Evolutionary conservation across 92 coral and sea anemone genomes (phyloP).

Genomic region (Virgularia gustaviana): DNA sequence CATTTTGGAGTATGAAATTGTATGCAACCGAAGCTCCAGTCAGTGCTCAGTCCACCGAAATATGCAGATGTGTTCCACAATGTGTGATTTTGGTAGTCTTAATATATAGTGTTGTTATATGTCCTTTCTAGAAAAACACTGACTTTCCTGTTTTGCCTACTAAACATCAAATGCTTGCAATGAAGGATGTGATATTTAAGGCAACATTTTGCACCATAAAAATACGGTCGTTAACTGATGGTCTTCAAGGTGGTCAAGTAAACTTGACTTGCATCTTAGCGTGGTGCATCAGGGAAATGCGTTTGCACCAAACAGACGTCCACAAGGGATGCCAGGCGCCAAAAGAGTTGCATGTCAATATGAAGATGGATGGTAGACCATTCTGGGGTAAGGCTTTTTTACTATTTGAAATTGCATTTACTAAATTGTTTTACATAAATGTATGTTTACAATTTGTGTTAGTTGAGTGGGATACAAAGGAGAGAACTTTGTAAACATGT

Average conservation of each 20-base stretch:
- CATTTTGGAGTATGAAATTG: too few species aligned
- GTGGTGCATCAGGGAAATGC: slow-evolving; percentile 2
- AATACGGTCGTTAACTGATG: background rate
- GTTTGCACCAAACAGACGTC: background rate
- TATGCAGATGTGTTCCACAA: too few species aligned
- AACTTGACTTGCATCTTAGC: background rate
- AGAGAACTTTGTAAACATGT: background rate
- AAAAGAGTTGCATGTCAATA: background rate
- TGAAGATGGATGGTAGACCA: slow-evolving; percentile 4
- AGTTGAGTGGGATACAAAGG: background rate
- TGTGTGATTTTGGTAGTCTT: too few species aligned
- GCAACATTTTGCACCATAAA: background rate
- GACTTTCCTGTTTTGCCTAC: slow-evolving; percentile 2
- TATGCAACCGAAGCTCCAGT: too few species aligned
- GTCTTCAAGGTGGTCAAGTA: slow-evolving; percentile 1
- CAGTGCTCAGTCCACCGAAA: too few species aligned
- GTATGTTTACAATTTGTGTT: background rate
- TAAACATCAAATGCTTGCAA: background rate
- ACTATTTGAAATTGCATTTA: too few species aligned
- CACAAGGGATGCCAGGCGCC: background rate
- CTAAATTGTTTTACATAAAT: background rate
- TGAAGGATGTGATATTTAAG: background rate
- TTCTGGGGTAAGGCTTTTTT: too few species aligned
- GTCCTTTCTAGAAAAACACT: background rate
- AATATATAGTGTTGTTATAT: background rate